Conservation (phyloP, 2,888 invertebrate genomes). For the Rhagonycha lutea region DNA sequence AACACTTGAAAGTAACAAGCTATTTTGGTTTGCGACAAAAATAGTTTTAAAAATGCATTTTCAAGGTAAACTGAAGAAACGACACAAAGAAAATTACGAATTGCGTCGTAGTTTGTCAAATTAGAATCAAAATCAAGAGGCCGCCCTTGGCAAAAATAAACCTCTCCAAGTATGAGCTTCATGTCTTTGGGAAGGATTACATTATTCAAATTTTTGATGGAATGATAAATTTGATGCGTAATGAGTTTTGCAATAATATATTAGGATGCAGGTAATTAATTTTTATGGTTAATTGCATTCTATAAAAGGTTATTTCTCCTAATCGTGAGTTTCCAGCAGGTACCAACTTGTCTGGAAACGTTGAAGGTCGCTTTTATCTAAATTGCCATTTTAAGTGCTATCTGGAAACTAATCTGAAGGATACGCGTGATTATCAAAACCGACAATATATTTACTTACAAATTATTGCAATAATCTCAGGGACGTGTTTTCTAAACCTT, state of each 20-base stretch:
- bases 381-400: conserved; percentile 15
- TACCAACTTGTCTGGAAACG: conserved; percentile 21
- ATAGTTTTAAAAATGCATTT: background rate
- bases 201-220: background rate
- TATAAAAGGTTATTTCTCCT: background rate
- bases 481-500: conserved; percentile 7
- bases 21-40: background rate
- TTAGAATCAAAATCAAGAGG: background rate
- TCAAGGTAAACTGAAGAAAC: background rate
- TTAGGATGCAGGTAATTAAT: background rate
- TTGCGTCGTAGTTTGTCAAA: background rate
- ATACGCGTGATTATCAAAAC: conserved; percentile 2
- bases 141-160: background rate
- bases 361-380: conserved; percentile 20
- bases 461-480: conserved; percentile 6
- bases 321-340: conserved; percentile 10
- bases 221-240: background rate
- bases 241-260: background rate
- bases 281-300: background rate
- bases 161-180: background rate
- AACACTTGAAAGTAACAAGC: background rate
- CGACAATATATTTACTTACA: background rate
- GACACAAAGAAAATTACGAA: background rate
- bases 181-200: background rate
- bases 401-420: conserved; percentile 10